Evolutionary conservation across 2,797 vertebrate species (phyloP), one percentile per base, ranked within the genome.

Genomic region (Acanthopagrus latus): DNA sequence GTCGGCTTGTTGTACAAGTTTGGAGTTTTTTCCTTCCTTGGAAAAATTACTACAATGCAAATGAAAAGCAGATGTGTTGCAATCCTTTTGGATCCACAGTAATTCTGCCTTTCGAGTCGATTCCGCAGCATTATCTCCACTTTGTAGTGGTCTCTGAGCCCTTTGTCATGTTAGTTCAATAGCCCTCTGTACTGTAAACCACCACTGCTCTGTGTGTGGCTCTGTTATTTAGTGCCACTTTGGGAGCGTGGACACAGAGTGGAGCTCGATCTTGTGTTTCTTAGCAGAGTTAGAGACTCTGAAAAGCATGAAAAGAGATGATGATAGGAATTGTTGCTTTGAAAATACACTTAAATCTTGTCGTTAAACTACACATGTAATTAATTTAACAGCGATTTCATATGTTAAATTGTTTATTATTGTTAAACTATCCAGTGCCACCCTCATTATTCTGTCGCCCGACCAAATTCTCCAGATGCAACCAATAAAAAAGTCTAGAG

Each of bases 151-250:
- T 89, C 76, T 86, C 71, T 74, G 82, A 88, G 83, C 75, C 83
- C 86, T 92, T 93, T 91, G 90, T 92, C 89, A 84, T 66, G 84
- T 94, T 92, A 88, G 85, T 89, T 90, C 88, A 92, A 84, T 91
- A 81, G 87, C 78, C 79, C 74, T 86, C 59, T 87, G 81, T 78
- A 86, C 78, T 64, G 73, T 65, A 78, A 85, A 78, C 82, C 90
- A 86, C 84, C 81, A 77, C 63, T 77, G 86, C 89, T 90, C 76
- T 80, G 68, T 88, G 86, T 85, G 78, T 58, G 57, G 77, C 70
- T 64, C 78, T 86, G 87, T 89, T 89, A 90, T 91, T 92, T 89
- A 86, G 73, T 81, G 73, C 71, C 86, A 89, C 82, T 87, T 84
- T 85, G 80, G 78, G 80, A 88, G 86, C 69, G 46, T 71, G 73